phyloP scores from a whole-genome alignment of 2,888 invertebrate genomes.

The Acanthopleura granulata region DNA sequence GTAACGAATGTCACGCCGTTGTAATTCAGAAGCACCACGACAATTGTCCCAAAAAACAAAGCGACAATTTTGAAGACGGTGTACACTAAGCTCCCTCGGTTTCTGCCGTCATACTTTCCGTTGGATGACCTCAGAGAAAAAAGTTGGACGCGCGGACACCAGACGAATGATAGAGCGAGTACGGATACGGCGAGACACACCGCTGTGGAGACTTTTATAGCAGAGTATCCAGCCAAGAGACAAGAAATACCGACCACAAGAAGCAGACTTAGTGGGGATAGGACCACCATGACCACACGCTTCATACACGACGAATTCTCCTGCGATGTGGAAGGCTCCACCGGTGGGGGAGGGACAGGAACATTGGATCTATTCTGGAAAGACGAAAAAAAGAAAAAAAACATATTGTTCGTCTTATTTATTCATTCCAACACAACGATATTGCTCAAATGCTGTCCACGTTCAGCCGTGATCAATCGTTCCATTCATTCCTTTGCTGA shows the following conservation, averaged over 20 bases:
- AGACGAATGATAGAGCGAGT: slow-evolving; percentile 35
- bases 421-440: too few species aligned
- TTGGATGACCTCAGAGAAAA: slow-evolving; percentile 33
- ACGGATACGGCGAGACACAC: slow-evolving; percentile 34
- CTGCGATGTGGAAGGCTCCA: too few species aligned
- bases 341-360: too few species aligned
- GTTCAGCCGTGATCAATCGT: too few species aligned
- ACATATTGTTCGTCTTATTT: too few species aligned
- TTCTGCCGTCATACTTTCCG: slow-evolving; percentile 31
- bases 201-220: slow-evolving; percentile 30
- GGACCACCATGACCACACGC: slow-evolving; percentile 23
- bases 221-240: slow-evolving; percentile 29
- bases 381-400: too few species aligned
- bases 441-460: too few species aligned
- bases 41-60: slow-evolving; percentile 26
- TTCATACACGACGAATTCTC: too few species aligned
- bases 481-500: too few species aligned
- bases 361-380: too few species aligned
- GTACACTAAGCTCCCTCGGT: slow-evolving; percentile 35
- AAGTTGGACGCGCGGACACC: slow-evolving; percentile 35
- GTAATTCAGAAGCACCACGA: slow-evolving; percentile 29
- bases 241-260: slow-evolving; percentile 29
- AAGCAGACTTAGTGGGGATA: slow-evolving; percentile 23
- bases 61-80: slow-evolving; percentile 31
- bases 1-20: slow-evolving; percentile 22